phyloP scores from a whole-genome alignment of 2,797 vertebrate genomes.

The Lacerta bilineata region DNA sequence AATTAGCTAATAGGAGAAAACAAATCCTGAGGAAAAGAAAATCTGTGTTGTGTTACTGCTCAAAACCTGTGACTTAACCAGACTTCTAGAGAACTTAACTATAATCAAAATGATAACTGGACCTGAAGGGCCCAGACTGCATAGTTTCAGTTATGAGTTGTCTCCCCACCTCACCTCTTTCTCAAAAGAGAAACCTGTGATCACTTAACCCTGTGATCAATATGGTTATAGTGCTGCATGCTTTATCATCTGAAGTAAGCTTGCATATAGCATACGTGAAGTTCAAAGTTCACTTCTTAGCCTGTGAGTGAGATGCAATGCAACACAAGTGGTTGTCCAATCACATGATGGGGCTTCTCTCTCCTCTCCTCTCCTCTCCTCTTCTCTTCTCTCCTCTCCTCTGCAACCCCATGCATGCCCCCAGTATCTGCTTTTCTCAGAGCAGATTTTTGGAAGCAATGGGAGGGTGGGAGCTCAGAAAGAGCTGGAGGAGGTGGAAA shows the following conservation, averaged over 20 bases:
- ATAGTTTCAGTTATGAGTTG: not conserved
- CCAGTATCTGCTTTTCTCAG: not conserved
- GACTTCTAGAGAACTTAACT: not conserved
- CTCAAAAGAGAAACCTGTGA: too few species aligned
- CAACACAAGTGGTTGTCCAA: not conserved
- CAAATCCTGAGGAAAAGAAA: constrained; percentile 34
- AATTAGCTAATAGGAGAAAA: constrained; percentile 52
- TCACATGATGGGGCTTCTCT: not conserved
- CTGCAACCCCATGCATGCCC: not conserved
- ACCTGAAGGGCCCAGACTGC: not conserved
- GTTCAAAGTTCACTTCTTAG: not conserved
- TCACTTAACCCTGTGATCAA: too few species aligned
- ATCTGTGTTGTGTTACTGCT: not conserved
- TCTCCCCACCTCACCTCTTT: too few species aligned
- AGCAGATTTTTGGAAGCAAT: not conserved
- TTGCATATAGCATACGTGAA: not conserved
- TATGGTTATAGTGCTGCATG: not conserved
- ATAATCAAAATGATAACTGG: not conserved
- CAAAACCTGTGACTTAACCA: not conserved
- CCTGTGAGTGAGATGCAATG: not conserved
- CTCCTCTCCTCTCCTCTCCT: not conserved
- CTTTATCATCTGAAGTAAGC: not conserved
- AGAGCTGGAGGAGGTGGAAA: not conserved
- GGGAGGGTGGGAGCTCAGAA: not conserved
- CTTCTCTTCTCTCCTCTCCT: not conserved